Percentiles rank a stretch among this genome's conserved stretches.
Evolutionary conservation across 2,888 invertebrate species (phyloP).

Genomic region (Endotricha flammealis): DNA sequence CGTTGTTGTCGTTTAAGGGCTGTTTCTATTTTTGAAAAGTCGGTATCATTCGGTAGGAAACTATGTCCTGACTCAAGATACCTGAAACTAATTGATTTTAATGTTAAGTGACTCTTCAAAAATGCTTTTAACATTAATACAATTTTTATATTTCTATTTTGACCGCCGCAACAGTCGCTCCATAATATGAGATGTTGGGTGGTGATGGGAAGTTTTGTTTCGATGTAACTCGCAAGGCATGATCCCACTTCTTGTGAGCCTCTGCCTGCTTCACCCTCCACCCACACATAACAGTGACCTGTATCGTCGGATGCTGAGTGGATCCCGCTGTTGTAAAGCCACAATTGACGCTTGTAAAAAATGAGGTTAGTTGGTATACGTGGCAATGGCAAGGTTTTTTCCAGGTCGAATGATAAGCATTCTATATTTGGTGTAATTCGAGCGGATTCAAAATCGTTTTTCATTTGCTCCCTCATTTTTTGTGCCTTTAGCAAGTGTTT

Average conservation of each 20-base stretch:
- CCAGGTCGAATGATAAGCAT: constrained; percentile 5
- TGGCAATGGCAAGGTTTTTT: constrained; percentile 10
- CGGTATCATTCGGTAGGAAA: constrained; percentile 16
- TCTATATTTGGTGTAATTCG: neutral
- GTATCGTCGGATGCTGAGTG: constrained; percentile 3
- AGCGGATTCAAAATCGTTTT: too few species aligned
- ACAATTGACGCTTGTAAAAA: constrained; percentile 12
- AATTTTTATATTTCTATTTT: constrained; percentile 21
- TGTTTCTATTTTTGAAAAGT: constrained; percentile 14
- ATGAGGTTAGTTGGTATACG: constrained; percentile 8
- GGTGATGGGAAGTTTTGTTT: constrained; percentile 3
- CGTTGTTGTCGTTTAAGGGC: constrained; percentile 11
- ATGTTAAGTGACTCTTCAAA: constrained; percentile 7
- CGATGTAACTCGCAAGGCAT: constrained; percentile 6
- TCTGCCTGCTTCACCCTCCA: constrained; percentile 11
- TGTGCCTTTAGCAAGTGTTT: neutral
- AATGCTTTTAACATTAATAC: constrained; percentile 14
- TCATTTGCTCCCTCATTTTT: neutral
- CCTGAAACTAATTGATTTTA: constrained; percentile 4
- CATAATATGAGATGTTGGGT: neutral
- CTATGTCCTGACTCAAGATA: constrained; percentile 17
- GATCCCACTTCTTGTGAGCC: constrained; percentile 13
- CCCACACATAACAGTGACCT: constrained; percentile 10
- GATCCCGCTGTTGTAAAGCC: constrained; percentile 9
- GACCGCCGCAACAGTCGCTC: constrained; percentile 9